Evolutionary conservation across 2,888 invertebrate species (phyloP).

Genomic region (Mechanitis messenoides): DNA sequence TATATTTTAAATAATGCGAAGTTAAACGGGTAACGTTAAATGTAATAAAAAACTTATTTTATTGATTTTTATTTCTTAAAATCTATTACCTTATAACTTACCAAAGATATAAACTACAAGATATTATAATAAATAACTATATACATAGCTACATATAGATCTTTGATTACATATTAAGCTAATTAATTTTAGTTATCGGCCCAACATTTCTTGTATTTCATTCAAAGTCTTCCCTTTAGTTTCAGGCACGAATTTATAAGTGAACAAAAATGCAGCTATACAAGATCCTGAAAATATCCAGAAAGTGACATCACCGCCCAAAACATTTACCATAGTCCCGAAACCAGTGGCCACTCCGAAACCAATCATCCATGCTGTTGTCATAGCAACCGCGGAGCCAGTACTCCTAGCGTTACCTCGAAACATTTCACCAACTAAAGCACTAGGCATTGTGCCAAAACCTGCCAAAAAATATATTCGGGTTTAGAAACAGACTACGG

Average conservation of each 20-base stretch:
- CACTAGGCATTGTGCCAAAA: constrained; percentile 44
- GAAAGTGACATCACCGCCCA: constrained; percentile 44
- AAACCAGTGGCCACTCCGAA: constrained; percentile 42
- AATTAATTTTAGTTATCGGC: constrained; percentile 17
- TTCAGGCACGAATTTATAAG: constrained; percentile 42
- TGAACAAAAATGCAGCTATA: constrained; percentile 38
- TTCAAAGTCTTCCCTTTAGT: constrained; percentile 43
- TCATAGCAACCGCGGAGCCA: constrained; percentile 44
- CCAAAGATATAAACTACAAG: no score
- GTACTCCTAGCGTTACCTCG: constrained; percentile 40
- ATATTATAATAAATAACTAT: no score
- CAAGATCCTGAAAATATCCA: constrained; percentile 41
- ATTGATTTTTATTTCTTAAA: no score
- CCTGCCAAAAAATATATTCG: constrained; percentile 32
- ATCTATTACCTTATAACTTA: no score
- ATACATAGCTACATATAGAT: no score
- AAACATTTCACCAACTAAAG: constrained; percentile 46
- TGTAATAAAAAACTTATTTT: no score
- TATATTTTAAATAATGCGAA: no score
- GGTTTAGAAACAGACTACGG: neutral
- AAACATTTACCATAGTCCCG: constrained; percentile 34
- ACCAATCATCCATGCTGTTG: constrained; percentile 44
- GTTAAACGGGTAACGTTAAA: no score
- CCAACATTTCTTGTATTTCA: constrained; percentile 43
- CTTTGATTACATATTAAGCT: no score